These are phyloP conservation scores for Loris lydekkerianus DNA, from an alignment of 2,797 vertebrate species.

Conservation along the genomic window DNA sequence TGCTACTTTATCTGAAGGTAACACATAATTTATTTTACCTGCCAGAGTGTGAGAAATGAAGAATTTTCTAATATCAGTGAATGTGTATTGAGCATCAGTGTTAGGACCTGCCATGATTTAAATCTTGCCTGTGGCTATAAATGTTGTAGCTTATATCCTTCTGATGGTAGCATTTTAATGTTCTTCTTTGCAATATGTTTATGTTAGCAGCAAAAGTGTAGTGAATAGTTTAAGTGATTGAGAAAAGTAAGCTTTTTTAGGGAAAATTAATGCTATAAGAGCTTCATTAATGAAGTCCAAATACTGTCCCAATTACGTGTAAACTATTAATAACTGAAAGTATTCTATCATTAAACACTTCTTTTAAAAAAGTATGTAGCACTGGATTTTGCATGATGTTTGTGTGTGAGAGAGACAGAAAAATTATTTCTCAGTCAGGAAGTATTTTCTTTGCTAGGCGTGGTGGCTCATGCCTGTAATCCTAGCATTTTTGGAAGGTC, in stretches of 20 bases:
- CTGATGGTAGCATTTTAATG: not conserved
- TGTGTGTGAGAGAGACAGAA: not conserved
- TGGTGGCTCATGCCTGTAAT: too few species aligned
- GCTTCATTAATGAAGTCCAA: conserved; percentile 11
- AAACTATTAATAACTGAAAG: not conserved
- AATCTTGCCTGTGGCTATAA: not conserved
- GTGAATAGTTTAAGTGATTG: not conserved
- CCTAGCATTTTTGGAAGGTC: too few species aligned
- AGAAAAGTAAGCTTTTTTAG: not conserved
- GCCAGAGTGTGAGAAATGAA: conserved; percentile 23
- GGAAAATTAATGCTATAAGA: not conserved
- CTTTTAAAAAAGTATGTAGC: not conserved
- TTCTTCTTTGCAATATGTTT: not conserved
- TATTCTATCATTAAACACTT: not conserved
- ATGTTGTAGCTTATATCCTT: not conserved
- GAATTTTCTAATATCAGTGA: conserved; percentile 22
- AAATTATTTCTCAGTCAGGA: not conserved
- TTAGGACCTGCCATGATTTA: not conserved
- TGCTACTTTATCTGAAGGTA: conserved; percentile 4
- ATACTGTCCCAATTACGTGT: not conserved
- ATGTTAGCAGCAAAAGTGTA: not conserved
- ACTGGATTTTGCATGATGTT: not conserved
- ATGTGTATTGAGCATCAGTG: not conserved
- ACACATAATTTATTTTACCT: conserved; percentile 41
- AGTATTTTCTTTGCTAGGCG: not conserved